Evolutionary conservation across 2,797 vertebrate genomes (phyloP), one percentile per base, ranked within the genome.

Genomic region (Benthosema pterotum): DNA sequence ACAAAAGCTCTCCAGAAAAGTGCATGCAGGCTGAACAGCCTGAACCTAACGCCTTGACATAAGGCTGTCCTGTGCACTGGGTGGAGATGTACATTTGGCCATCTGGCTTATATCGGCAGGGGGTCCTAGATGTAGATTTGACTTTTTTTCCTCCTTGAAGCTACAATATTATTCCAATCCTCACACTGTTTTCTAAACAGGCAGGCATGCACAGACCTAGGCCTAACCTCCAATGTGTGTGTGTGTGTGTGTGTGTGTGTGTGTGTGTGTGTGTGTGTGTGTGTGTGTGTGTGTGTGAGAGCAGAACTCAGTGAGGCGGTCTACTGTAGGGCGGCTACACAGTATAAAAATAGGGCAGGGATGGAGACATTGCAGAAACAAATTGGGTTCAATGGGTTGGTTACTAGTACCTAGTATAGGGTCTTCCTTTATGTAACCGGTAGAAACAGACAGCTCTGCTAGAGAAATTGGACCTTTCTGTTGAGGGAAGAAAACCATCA

Each of bases 51-150:
- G 67, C 64, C 71, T 60, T 67, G 69, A 1, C 82, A 81, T 61
- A 56, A 81, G 65, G 72, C 72, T 55, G 51, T 14, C 22, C 18
- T 45, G 42, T 11, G 13, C 16, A 18, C 32, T 50, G 70, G 63
- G 45, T 73, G 74, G 74, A 71, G 63, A 63, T 48, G 67, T 56
- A 46, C 46, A 19, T 62, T 18, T 56, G 80, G 78, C 88, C 89
- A 89, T 91, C 87, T 88, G 88, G 50, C 71, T 18, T 66, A 28
- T 52, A 80, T 67, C 82, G 1, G 77, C 84, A 74, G 85, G 82
- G 80, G 78, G 58, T 79, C 61, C 25, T 58, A 69, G 28, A 42
- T 11, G 25, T 42, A 43, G 12, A 47, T 57, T 52, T 11, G 5
- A 42, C 52, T 16, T 65, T 15, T 59, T 14, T 32, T n/a, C 15